Base-by-base conservation (phyloP, 30 jellyfish, hydroid and myxozoan genomes). In the Aurelia coerulea region DNA sequence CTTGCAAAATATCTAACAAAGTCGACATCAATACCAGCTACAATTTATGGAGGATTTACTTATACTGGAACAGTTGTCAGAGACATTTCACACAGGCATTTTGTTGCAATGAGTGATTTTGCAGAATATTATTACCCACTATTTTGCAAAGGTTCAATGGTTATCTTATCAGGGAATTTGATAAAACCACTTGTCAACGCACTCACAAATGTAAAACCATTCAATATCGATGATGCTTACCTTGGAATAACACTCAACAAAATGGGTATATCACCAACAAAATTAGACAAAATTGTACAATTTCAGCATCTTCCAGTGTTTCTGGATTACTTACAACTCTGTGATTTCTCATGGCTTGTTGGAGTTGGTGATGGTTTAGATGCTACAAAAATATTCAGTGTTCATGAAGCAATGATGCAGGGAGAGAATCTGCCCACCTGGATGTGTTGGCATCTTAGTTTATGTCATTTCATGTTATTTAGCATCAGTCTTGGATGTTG, bases 191-290 rank as follows among this genome's bases (percentile, higher is more conserved):
- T 79, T 67, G 90, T 89, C 17, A 34, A 73, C 56, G 90, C 84
- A 11, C 74, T 75, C 72, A 29, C 93, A 62, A 89, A 73, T 37
- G 75, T 89, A 2, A 79, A 68, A 34, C 97, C 92, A 7, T 88
- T 93, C 81, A 83, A 78, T 46, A 93, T 93, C 3, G 98, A 93
- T 79, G 98, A 93, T 74, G 98, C 98, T 7, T 93, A 86, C 50
- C 83, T 93, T 33, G 98, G 98, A 1, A 84, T 93, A 23, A 71
- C 88, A 3, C 78, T 93, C 58, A 66, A 82, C n/a, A 70, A 79
- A 53, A 74, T 93, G 13, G 96, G 97, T 33, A 85, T 93, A 1
- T 11, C 74, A 4, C 96, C 97, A n/a, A 46, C 52, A 29, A 23
- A 72, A 16, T 62, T 93, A 4, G 74, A 82, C 2, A 58, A 52